Conservation (phyloP, 37 sponge, comb jelly and placozoan species). For the Petrosia ficiformis region DNA sequence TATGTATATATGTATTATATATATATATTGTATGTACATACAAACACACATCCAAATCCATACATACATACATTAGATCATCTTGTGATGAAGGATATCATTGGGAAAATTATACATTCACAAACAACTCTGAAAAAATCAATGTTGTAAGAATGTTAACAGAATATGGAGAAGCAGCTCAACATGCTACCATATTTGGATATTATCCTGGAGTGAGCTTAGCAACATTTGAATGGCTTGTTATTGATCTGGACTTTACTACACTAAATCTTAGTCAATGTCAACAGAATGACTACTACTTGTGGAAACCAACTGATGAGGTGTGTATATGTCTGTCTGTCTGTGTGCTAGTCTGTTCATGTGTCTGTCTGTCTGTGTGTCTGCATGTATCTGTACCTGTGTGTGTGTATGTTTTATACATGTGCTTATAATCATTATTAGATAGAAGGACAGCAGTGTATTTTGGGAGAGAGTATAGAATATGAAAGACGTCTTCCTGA, state of each 20-base stretch:
- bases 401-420: not conserved
- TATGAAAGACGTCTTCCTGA: conserved; percentile 10
- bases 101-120: not conserved
- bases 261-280: not conserved
- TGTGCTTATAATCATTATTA: not conserved
- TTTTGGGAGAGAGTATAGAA: conserved; percentile 4
- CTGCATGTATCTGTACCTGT: too few species aligned
- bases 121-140: not conserved
- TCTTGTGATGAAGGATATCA: conserved; percentile 25
- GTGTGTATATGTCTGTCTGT: not conserved
- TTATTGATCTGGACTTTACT: conserved; percentile 18
- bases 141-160: conserved; percentile 1
- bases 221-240: conserved; percentile 5
- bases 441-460: conserved; percentile 4
- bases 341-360: too few species aligned
- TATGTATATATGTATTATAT: too few species aligned
- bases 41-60: too few species aligned
- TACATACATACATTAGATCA: too few species aligned
- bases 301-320: conserved; percentile 21
- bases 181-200: conserved; percentile 18
- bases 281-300: conserved; percentile 11
- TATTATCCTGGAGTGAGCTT: not conserved
- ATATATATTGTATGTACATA: too few species aligned
- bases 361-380: too few species aligned
- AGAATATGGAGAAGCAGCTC: conserved; percentile 10